phyloP scores from a whole-genome alignment of 2,888 invertebrate species.

The Lepidochrysops patricia region DNA sequence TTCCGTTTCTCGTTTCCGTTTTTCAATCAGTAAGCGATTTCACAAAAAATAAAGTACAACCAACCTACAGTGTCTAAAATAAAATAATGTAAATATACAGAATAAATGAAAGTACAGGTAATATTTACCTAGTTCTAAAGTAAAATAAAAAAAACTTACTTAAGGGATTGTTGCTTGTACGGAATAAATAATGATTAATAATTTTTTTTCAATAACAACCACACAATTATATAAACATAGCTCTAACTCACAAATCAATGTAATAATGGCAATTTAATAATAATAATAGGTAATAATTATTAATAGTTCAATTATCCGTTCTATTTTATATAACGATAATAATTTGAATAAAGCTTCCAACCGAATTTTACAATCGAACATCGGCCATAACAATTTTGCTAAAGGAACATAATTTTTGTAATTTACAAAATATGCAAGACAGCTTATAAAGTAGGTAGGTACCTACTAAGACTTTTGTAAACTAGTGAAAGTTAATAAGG shows the following conservation, averaged over 20 bases:
- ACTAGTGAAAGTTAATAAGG: background rate
- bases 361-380: background rate
- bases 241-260: background rate
- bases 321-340: background rate
- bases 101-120: background rate
- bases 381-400: background rate
- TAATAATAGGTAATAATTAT: too few relatives aligned
- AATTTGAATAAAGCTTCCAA: constrained; percentile 6
- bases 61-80: constrained; percentile 17
- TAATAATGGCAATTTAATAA: too few relatives aligned
- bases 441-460: background rate
- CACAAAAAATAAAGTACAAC: constrained; percentile 18
- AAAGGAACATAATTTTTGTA: constrained; percentile 3
- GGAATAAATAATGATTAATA: background rate
- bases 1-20: background rate
- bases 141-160: background rate
- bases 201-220: background rate
- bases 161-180: background rate
- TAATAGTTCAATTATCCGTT: too few relatives aligned
- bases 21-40: constrained; percentile 12
- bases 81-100: constrained; percentile 15
- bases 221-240: background rate
- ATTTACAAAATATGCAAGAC: background rate
- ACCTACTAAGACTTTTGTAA: background rate
- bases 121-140: background rate